These are phyloP conservation scores for Heliocidaris tuberculata DNA, from an alignment of 35 echinoderm and acorn worm species.

Conservation along the genomic window DNA sequence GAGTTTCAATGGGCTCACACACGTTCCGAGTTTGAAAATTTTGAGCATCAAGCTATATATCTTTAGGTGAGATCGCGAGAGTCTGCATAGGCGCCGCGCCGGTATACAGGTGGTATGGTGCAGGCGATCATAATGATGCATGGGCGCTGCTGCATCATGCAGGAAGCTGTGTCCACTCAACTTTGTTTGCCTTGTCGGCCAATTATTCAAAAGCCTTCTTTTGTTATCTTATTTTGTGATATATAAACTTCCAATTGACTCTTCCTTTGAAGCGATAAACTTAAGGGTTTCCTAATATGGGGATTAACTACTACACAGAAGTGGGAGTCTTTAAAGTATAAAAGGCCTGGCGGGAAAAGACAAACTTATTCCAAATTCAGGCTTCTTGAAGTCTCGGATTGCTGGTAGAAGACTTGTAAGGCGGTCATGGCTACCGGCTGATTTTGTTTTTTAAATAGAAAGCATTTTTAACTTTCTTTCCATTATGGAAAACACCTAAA, in stretches of 20 bases:
- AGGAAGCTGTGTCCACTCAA: background rate
- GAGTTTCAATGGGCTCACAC: background rate
- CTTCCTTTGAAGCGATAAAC: background rate
- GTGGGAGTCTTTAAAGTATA: background rate
- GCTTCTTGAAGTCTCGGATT: too few relatives aligned
- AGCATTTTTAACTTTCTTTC: too few relatives aligned
- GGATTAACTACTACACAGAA: background rate
- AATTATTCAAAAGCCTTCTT: background rate
- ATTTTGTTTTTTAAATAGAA: too few relatives aligned
- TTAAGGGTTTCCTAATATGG: background rate
- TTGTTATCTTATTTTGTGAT: background rate
- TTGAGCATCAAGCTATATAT: background rate
- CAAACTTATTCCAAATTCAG: background rate
- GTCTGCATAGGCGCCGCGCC: too few relatives aligned
- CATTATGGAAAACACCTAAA: too few relatives aligned
- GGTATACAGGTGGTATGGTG: too few relatives aligned
- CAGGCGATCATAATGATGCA: background rate
- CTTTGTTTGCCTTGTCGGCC: background rate
- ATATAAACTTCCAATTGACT: background rate
- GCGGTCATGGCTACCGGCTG: too few relatives aligned
- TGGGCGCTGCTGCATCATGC: background rate
- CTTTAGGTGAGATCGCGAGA: too few relatives aligned
- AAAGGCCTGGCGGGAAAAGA: too few relatives aligned
- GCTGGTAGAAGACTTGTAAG: too few relatives aligned
- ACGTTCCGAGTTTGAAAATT: background rate